Conservation (phyloP, 2,797 vertebrate species). For the Thunnus albacares region DNA sequence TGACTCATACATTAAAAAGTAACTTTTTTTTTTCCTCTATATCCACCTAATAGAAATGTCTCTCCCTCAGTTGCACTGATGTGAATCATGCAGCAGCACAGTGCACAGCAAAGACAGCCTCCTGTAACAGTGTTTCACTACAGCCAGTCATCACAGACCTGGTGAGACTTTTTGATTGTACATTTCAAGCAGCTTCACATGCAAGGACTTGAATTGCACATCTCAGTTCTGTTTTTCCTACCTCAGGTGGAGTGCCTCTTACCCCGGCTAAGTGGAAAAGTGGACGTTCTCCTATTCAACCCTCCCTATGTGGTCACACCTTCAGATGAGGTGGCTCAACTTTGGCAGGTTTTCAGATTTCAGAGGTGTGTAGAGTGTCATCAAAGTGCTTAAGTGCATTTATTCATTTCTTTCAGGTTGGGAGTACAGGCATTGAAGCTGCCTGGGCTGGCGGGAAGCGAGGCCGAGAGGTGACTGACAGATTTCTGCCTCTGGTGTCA, state of each 20-base stretch:
- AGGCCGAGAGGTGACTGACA: slow-evolving; percentile 94
- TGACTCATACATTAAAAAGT: not conserved
- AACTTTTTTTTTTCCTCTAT: no score
- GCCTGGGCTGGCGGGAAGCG: slow-evolving; percentile 94
- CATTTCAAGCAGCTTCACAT: not conserved
- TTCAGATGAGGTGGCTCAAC: slow-evolving; percentile 90
- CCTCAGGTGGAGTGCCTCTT: slow-evolving; percentile 88
- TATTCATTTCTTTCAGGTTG: slow-evolving; percentile 82
- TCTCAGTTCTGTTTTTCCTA: accelerated
- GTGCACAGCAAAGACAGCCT: slow-evolving; percentile 90
- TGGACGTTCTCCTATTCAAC: slow-evolving; percentile 95
- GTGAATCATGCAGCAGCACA: slow-evolving; percentile 90
- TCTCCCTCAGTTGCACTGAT: slow-evolving; percentile 90
- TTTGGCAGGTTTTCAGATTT: not conserved
- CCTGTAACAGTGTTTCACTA: slow-evolving; percentile 86
- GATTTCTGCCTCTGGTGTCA: slow-evolving; percentile 89
- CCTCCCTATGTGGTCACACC: slow-evolving; percentile 96
- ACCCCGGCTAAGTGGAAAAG: slow-evolving; percentile 88
- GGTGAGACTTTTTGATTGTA: slow-evolving; percentile 80
- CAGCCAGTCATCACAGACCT: slow-evolving; percentile 93
- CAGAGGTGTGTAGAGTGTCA: not conserved
- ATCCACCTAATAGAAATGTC: not conserved
- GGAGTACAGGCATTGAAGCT: slow-evolving; percentile 89
- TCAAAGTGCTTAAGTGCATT: no score
- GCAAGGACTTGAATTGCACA: not conserved